A percentile compares a stretch with the other conserved stretches of the same genome.
Conservation (phyloP, 23 tunicate genomes). For the Corella eumyota region DNA sequence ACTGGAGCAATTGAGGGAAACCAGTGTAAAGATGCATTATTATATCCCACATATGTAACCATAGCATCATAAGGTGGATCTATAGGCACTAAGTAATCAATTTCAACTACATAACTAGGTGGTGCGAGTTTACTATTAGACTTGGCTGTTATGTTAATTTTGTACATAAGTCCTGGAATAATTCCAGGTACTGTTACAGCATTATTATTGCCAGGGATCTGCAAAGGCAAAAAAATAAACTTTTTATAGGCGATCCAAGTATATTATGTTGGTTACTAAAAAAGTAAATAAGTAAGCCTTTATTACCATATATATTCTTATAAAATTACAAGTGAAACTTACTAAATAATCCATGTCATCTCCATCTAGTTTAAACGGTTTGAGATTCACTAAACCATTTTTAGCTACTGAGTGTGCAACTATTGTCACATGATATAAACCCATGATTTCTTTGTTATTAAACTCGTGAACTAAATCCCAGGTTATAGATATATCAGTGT, state of each 20-base stretch:
- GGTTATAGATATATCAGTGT: slow-evolving; percentile 4
- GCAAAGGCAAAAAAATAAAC: not conserved
- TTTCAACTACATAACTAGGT: slow-evolving; percentile 1
- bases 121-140: slow-evolving; percentile 3
- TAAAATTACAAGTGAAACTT: no score
- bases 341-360: no score
- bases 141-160: slow-evolving; percentile 2
- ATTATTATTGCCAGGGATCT: slow-evolving; percentile 14
- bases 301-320: no score
- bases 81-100: slow-evolving; percentile 2
- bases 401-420: no score
- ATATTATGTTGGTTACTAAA: no score
- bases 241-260: no score
- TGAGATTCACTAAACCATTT: no score
- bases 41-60: slow-evolving; percentile 9
- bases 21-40: slow-evolving; percentile 13
- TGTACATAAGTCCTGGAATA: slow-evolving; percentile 8
- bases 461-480: slow-evolving; percentile 21
- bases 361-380: no score
- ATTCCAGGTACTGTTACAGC: slow-evolving; percentile 9
- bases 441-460: slow-evolving; percentile 8
- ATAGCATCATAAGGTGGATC: slow-evolving; percentile 21
- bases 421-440: slow-evolving; percentile 13
- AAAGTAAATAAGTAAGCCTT: no score
- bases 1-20: slow-evolving; percentile 8